phyloP scores from a whole-genome alignment of 2,888 invertebrate species.

The Melinaea menophilus region DNA sequence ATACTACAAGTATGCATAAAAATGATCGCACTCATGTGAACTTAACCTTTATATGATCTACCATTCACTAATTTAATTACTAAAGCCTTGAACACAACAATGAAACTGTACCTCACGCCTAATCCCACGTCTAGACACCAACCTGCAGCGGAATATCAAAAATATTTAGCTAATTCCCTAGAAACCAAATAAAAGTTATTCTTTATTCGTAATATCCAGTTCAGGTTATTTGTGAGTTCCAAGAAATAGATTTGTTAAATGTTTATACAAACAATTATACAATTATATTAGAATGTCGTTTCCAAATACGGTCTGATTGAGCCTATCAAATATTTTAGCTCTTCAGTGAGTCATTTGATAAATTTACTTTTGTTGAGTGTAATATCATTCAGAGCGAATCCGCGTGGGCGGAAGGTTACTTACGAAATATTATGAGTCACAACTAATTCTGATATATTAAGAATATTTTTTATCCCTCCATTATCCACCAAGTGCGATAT shows the following conservation, averaged over 20 bases:
- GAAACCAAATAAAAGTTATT: conserved; percentile 1
- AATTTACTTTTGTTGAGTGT: conserved; percentile 39
- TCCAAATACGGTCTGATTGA: conserved; percentile 14
- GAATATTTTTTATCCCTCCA: conserved; percentile 24
- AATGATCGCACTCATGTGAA: conserved; percentile 32
- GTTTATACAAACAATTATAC: background rate
- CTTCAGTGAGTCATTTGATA: conserved; percentile 42
- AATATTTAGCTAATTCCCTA: background rate
- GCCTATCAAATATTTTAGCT: conserved; percentile 19
- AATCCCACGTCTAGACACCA: conserved; percentile 24
- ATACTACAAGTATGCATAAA: background rate
- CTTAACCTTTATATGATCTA: conserved; percentile 37
- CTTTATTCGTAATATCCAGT: too few species aligned
- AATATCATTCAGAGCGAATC: conserved; percentile 36
- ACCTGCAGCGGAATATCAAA: background rate
- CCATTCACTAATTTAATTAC: conserved; percentile 40
- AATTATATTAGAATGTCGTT: background rate
- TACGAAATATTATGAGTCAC: conserved; percentile 4
- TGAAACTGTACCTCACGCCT: conserved; percentile 33
- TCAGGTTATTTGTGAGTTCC: background rate
- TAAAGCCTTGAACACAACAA: conserved; percentile 39
- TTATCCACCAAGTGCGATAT: conserved; percentile 26
- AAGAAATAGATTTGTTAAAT: background rate
- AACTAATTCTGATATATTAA: conserved; percentile 23
- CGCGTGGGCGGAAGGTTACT: conserved; percentile 7